Evolutionary conservation across 2,888 invertebrate genomes (phyloP).

Genomic region (Disparrhopalites patrizii): DNA sequence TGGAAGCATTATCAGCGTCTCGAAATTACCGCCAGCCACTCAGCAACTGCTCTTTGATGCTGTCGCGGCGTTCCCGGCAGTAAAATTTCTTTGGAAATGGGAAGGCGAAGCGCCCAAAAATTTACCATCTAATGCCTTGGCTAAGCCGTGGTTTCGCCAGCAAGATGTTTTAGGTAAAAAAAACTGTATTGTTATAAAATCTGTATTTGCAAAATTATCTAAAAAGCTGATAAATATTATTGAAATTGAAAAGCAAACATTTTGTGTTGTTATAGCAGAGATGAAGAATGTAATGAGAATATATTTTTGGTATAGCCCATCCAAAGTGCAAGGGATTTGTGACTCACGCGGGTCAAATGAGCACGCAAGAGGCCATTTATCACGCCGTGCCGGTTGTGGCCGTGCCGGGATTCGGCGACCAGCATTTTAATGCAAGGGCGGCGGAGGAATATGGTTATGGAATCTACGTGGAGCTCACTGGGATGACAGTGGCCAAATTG

Average conservation of each 20-base stretch:
- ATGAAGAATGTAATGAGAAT: no score
- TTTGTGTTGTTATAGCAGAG: no score
- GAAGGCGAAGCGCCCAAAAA: neutral
- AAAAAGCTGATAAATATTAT: no score
- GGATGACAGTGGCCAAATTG: neutral
- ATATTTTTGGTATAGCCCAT: neutral
- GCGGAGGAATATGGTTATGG: neutral
- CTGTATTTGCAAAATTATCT: no score
- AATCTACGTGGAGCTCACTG: neutral
- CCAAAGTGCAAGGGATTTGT: neutral
- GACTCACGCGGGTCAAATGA: neutral
- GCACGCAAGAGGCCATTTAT: neutral
- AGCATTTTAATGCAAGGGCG: neutral
- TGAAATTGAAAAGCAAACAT: no score
- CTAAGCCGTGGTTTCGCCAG: neutral
- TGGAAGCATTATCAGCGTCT: neutral
- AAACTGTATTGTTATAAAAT: no score
- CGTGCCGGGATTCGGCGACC: neutral
- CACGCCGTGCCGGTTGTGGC: neutral
- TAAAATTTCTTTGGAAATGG: constrained; percentile 8
- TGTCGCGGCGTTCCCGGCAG: neutral
- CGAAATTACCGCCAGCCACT: neutral
- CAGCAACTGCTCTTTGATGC: neutral
- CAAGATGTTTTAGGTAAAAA: constrained; percentile 4
- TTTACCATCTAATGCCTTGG: neutral